Percentiles rank a stretch among this genome's conserved stretches.
These are phyloP conservation scores for Ips typographus DNA, from an alignment of 1,140 invertebrate species.

Conservation along the genomic window DNA sequence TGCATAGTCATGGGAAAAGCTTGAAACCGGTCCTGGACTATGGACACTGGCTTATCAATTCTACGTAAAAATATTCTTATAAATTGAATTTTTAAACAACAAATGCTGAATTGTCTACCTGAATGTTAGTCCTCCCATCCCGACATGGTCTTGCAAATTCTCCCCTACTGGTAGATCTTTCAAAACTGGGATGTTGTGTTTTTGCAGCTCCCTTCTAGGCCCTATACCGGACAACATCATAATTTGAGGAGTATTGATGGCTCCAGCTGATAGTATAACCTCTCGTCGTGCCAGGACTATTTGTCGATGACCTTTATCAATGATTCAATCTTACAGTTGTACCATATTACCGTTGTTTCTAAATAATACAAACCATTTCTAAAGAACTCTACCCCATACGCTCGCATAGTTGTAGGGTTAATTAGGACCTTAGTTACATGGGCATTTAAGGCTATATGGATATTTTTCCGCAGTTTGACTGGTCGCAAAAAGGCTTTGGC, in stretches of 20 bases:
- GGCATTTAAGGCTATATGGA: conserved; percentile 76
- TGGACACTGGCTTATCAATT: conserved; percentile 74
- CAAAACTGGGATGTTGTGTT: conserved; percentile 69
- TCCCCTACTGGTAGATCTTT: conserved; percentile 74
- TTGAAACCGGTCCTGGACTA: conserved; percentile 71
- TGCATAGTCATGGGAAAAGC: conserved; percentile 75
- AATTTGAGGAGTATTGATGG: conserved; percentile 78
- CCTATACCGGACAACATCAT: conserved; percentile 88
- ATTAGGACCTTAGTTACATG: conserved; percentile 74
- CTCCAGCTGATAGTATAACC: conserved; percentile 76
- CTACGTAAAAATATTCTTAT: conserved; percentile 45
- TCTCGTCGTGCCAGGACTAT: conserved; percentile 71
- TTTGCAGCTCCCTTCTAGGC: conserved; percentile 69
- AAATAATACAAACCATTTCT: conserved; percentile 59
- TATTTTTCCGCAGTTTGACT: conserved; percentile 71
- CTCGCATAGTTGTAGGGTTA: conserved; percentile 69
- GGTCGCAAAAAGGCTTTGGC: conserved; percentile 87
- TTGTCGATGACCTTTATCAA: conserved; percentile 38
- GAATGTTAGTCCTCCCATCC: conserved; percentile 79
- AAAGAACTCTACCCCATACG: conserved; percentile 74
- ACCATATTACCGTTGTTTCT: neutral
- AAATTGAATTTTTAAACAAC: too few relatives aligned
- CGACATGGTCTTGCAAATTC: conserved; percentile 82
- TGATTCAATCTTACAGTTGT: neutral
- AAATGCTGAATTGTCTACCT: conserved; percentile 30